Evolutionary conservation across 2,113 vertebrate genomes (phyloP).

Genomic region (Lepus americanus): DNA sequence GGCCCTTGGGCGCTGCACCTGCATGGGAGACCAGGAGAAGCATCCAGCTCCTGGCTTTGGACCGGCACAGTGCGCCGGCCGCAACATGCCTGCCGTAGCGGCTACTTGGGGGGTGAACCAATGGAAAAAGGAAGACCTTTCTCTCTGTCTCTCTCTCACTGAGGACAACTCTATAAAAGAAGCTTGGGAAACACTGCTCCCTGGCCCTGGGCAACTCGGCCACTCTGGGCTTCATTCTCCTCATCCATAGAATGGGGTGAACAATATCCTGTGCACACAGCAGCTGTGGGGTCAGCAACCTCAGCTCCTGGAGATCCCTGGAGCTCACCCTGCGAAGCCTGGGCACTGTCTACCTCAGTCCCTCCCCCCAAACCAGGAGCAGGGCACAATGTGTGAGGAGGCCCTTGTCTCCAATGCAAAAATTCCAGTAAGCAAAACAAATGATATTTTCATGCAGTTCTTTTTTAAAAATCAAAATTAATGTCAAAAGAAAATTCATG

Average conservation of each 20-base stretch:
- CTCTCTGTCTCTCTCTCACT: too few species aligned
- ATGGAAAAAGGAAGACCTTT: too few species aligned
- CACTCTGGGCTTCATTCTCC: neutral
- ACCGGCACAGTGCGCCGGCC: too few species aligned
- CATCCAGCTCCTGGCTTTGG: too few species aligned
- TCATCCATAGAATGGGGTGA: too few species aligned
- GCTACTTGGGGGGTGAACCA: too few species aligned
- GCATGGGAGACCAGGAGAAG: too few species aligned
- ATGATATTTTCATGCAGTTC: neutral
- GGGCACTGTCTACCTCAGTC: neutral
- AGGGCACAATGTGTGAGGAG: neutral
- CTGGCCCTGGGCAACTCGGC: neutral
- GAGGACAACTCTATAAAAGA: neutral
- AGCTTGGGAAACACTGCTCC: neutral
- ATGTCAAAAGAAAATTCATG: neutral
- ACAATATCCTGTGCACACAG: accelerated
- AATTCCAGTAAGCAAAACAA: neutral
- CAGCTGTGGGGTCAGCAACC: neutral
- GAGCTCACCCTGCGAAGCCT: accelerated
- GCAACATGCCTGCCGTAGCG: too few species aligned
- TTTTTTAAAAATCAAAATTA: constrained; percentile 7
- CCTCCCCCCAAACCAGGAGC: neutral
- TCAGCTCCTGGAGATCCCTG: neutral
- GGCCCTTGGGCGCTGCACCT: too few species aligned
- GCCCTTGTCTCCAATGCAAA: neutral